Evolutionary conservation across 2,888 invertebrate genomes (phyloP).

Genomic region (Alentia gelatinosa): DNA sequence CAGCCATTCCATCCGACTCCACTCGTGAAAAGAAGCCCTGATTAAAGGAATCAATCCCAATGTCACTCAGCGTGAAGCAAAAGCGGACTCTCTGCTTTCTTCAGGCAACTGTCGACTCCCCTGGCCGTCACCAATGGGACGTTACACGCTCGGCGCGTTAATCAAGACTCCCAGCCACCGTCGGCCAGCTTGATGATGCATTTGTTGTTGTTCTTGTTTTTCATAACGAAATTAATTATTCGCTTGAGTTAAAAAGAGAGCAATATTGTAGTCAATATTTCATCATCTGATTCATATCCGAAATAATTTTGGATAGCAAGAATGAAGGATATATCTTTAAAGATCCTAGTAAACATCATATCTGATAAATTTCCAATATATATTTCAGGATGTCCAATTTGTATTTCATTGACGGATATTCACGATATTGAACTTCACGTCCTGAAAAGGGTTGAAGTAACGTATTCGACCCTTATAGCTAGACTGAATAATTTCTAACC

Average conservation of each 20-base stretch:
- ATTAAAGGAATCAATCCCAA: background rate
- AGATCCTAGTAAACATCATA: no score
- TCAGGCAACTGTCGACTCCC: background rate
- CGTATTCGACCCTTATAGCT: no score
- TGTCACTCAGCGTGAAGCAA: background rate
- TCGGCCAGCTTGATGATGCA: background rate
- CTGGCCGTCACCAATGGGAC: background rate
- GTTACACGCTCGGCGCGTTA: background rate
- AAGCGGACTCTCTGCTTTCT: background rate
- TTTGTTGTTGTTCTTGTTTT: no score
- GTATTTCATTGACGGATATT: no score
- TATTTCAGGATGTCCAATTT: no score
- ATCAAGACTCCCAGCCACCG: background rate
- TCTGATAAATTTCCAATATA: no score
- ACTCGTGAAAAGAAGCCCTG: background rate
- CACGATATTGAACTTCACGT: no score
- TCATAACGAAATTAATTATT: background rate
- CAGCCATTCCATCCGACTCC: background rate
- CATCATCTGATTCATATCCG: no score
- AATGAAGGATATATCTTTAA: no score
- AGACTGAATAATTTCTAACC: background rate
- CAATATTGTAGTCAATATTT: no score
- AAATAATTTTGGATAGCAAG: no score
- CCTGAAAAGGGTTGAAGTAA: no score
- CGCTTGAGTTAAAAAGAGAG: background rate